Evolutionary conservation across 2,113 vertebrate genomes (phyloP).

Genomic region (Rhinopomastus cyanomelas): DNA sequence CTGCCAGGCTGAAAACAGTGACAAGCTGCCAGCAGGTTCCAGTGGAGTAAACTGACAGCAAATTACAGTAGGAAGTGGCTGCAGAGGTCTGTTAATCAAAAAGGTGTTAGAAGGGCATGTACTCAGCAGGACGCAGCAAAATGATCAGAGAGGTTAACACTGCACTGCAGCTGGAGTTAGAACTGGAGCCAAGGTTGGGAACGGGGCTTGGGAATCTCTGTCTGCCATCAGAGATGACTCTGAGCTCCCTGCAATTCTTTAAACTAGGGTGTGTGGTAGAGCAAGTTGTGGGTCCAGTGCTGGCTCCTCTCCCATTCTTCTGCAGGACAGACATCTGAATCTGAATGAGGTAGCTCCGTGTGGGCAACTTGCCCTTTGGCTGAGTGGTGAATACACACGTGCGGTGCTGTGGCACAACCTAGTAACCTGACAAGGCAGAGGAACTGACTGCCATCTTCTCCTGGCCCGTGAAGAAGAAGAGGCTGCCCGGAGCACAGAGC

Average conservation of each 20-base stretch:
- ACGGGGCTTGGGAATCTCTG: neutral
- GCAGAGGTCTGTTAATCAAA: neutral
- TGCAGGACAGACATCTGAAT: neutral
- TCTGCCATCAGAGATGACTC: neutral
- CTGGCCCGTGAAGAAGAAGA: fast-evolving
- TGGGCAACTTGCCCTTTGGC: neutral
- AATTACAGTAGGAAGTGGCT: neutral
- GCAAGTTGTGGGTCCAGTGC: fast-evolving
- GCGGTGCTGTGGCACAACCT: neutral
- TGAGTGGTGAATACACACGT: neutral
- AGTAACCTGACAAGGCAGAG: neutral
- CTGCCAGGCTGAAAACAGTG: neutral
- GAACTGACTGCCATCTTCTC: neutral
- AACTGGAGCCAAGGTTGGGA: neutral
- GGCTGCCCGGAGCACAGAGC: neutral
- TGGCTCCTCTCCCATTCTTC: neutral
- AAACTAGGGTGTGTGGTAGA: neutral
- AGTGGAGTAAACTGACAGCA: neutral
- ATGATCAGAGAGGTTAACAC: neutral
- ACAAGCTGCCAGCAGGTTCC: neutral
- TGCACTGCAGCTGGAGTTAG: neutral
- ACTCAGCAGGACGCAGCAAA: neutral
- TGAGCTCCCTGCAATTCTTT: neutral
- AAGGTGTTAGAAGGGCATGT: neutral
- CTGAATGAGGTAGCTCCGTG: neutral